phyloP scores from a whole-genome alignment of 2,113 vertebrate genomes.

The Pachycephala philippinensis region DNA sequence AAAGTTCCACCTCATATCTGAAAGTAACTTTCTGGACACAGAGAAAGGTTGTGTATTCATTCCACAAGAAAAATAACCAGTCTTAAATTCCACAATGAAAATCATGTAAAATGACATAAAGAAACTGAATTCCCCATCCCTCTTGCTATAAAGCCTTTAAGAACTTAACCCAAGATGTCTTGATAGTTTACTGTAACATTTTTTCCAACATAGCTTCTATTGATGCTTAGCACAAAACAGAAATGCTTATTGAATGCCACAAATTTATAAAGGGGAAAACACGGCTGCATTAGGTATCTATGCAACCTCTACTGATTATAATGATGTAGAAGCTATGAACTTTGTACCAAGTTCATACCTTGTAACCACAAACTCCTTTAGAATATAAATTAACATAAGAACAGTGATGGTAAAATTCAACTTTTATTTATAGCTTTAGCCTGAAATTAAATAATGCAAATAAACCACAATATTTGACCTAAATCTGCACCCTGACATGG shows the following conservation, averaged over 20 bases:
- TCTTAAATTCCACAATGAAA: background rate
- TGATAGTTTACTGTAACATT: background rate
- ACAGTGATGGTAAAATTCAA: background rate
- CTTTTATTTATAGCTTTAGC: background rate
- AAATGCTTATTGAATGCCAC: background rate
- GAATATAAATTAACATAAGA: background rate
- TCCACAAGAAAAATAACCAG: background rate
- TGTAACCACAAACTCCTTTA: background rate
- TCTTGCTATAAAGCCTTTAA: background rate
- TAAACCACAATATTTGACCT: background rate
- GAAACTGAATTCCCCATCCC: background rate
- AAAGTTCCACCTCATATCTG: background rate
- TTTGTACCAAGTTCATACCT: background rate
- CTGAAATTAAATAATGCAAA: background rate
- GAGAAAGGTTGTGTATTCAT: background rate
- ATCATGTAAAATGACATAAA: background rate
- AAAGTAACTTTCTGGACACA: background rate
- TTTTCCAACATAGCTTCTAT: background rate
- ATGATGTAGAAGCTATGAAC: background rate
- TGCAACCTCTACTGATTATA: background rate
- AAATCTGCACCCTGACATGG: background rate
- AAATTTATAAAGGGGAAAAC: background rate
- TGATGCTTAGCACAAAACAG: background rate
- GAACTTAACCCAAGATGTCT: background rate
- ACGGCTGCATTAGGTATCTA: background rate